phyloP scores from a whole-genome alignment of 2,797 vertebrate species.

The Poecilia velifera region DNA sequence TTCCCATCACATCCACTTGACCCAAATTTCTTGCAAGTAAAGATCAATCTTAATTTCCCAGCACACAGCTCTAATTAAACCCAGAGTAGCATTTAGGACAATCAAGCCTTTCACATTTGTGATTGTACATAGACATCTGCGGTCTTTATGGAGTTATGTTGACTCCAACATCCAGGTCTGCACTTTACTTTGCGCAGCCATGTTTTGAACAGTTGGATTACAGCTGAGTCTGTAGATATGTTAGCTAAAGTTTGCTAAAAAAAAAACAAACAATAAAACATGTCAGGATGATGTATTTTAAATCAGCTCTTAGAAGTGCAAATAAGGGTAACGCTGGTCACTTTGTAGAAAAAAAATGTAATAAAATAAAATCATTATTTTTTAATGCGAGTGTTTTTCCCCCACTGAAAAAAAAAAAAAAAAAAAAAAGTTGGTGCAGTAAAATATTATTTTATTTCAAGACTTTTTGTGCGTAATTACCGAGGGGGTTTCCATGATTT shows the following conservation, averaged over 20 bases:
- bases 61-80: neutral
- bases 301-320: neutral
- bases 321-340: neutral
- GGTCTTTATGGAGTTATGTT: neutral
- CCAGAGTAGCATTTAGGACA: neutral
- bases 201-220: neutral
- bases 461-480: neutral
- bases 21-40: neutral
- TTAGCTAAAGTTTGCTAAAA: neutral
- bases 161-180: neutral
- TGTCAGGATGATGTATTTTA: neutral
- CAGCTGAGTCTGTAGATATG: neutral
- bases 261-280: neutral
- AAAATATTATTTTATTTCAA: neutral
- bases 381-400: neutral
- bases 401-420: neutral
- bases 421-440: neutral
- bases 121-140: neutral
- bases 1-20: neutral
- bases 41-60: neutral
- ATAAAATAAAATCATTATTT: neutral
- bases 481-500: slow-evolving; percentile 17
- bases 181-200: neutral
- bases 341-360: neutral
- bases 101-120: neutral